phyloP scores from a whole-genome alignment of 37 sponge, comb jelly and placozoan genomes.

The Oopsacas minuta region DNA sequence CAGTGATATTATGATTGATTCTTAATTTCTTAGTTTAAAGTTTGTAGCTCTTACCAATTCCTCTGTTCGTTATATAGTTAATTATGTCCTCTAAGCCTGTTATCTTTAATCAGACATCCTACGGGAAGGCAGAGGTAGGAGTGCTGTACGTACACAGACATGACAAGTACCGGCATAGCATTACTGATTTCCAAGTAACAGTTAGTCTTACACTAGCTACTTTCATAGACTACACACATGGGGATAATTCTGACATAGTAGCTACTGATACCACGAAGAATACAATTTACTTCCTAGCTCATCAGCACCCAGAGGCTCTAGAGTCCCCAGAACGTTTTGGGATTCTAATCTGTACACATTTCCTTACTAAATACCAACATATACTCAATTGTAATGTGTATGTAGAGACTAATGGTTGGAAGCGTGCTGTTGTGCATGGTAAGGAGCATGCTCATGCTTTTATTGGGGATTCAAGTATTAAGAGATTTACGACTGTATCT shows the following conservation, averaged over 20 bases:
- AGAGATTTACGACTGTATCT: conserved; percentile 25
- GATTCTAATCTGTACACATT: conserved; percentile 30
- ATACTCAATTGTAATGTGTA: conserved; percentile 4
- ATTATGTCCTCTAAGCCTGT: background rate
- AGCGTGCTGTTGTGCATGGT: conserved; percentile 33
- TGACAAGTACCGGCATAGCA: conserved; percentile 23
- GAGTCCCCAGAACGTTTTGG: conserved; percentile 41
- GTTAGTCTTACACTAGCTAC: conserved; percentile 25
- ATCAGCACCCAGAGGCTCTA: conserved; percentile 25
- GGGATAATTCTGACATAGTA: conserved; percentile 39
- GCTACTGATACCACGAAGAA: conserved; percentile 51
- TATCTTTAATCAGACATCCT: background rate
- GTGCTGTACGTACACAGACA: conserved; percentile 34
- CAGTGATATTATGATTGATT: too few species aligned
- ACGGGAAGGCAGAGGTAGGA: conserved; percentile 38
- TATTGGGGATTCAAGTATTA: conserved; percentile 20
- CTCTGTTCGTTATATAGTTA: too few species aligned
- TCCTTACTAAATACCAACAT: conserved; percentile 33
- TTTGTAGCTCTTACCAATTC: too few species aligned
- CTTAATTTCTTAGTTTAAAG: too few species aligned
- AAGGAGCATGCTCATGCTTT: conserved; percentile 41
- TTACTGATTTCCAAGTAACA: conserved; percentile 30
- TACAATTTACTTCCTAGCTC: conserved; percentile 33
- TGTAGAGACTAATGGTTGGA: conserved; percentile 21
- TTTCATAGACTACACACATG: conserved; percentile 25